These are phyloP conservation scores for Anolis carolinensis DNA, from an alignment of 2,113 vertebrate genomes.

Conservation along the genomic window DNA sequence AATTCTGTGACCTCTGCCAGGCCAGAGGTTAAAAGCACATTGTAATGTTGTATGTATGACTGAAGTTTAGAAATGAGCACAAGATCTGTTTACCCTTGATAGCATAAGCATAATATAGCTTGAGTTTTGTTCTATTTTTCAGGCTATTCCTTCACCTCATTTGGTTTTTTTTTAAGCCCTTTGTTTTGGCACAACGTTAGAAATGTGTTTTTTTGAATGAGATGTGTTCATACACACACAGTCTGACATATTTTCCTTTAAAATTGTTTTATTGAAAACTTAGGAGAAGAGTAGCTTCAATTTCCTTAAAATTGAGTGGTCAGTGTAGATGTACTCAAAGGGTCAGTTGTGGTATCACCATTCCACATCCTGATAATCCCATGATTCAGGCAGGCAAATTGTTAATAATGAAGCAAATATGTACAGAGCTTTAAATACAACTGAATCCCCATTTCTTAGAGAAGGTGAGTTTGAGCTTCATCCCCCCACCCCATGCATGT, in stretches of 20 bases:
- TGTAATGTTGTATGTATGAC: conserved; percentile 11
- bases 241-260: no score
- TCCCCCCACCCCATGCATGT: neutral
- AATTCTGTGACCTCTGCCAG: neutral
- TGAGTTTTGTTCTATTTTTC: neutral
- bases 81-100: neutral
- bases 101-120: neutral
- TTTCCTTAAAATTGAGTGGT: no score
- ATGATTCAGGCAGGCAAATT: neutral
- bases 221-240: neutral
- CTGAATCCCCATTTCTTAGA: neutral
- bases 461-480: neutral
- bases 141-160: neutral
- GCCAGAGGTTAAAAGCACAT: conserved; percentile 21
- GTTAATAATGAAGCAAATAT: neutral
- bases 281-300: no score
- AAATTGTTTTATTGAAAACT: no score
- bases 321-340: no score
- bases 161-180: neutral
- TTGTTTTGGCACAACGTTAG: neutral
- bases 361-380: neutral
- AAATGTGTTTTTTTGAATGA: neutral
- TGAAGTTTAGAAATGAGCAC: neutral
- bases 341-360: neutral
- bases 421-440: neutral